Percentiles rank a stretch among this genome's conserved stretches.
Evolutionary conservation across 2,888 invertebrate species (phyloP).

Genomic region (Ornithoptera priamus): DNA sequence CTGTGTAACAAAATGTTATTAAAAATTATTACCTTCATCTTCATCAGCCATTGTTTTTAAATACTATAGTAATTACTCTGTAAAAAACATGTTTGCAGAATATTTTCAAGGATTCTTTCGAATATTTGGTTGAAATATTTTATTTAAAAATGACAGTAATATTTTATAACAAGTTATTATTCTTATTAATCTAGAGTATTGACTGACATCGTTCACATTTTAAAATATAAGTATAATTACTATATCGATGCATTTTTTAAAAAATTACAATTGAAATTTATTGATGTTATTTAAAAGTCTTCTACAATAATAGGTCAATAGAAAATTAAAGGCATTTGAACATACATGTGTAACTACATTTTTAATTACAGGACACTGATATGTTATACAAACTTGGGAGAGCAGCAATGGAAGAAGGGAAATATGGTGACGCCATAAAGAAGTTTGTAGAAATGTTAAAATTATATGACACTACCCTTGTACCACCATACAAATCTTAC

Average conservation of each 20-base stretch:
- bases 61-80: neutral
- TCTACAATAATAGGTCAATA: too few relatives aligned
- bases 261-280: too few relatives aligned
- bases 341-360: too few relatives aligned
- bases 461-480: slow-evolving; percentile 83
- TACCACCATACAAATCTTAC: slow-evolving; percentile 87
- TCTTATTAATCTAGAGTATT: too few relatives aligned
- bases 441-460: slow-evolving; percentile 83
- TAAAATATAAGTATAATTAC: too few relatives aligned
- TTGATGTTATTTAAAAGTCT: too few relatives aligned
- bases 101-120: neutral
- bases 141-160: too few relatives aligned
- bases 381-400: slow-evolving; percentile 82
- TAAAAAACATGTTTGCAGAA: neutral
- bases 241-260: too few relatives aligned
- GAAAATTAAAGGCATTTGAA: too few relatives aligned
- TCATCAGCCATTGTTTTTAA: slow-evolving; percentile 62
- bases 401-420: slow-evolving; percentile 81
- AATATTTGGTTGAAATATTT: too few relatives aligned
- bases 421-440: slow-evolving; percentile 82
- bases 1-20: neutral
- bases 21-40: slow-evolving; percentile 51
- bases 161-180: too few relatives aligned
- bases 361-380: slow-evolving; percentile 83
- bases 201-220: too few relatives aligned